phyloP scores from a whole-genome alignment of 2,888 invertebrate species.

The Macrosiphum euphorbiae region DNA sequence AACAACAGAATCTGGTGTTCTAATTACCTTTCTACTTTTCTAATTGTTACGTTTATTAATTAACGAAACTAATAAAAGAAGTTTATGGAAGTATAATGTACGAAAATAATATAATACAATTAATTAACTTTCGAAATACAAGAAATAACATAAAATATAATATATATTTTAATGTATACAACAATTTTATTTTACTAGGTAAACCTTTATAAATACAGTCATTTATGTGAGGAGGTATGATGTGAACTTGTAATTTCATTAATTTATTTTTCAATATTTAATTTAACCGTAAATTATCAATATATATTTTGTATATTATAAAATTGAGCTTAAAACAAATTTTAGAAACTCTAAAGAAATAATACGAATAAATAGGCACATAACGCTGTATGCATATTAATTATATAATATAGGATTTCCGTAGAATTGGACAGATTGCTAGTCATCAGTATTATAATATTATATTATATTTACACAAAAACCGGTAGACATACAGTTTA shows the following conservation, averaged over 20 bases:
- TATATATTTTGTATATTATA: neutral
- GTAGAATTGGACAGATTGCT: slow-evolving; percentile 24
- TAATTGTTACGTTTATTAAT: neutral
- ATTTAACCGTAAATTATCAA: neutral
- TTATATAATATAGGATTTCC: neutral
- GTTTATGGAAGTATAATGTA: neutral
- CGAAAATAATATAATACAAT: neutral
- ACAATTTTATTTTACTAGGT: neutral
- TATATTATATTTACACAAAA: neutral
- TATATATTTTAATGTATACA: neutral
- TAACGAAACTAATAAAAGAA: no score
- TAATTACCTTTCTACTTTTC: neutral
- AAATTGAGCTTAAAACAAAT: neutral
- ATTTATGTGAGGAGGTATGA: neutral
- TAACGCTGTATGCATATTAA: neutral
- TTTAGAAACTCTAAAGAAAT: neutral
- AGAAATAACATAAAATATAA: neutral
- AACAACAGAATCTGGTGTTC: neutral
- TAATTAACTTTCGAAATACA: neutral
- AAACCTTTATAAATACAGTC: neutral
- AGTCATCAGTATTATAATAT: neutral
- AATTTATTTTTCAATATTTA: neutral
- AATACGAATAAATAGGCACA: neutral
- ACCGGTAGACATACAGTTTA: neutral
- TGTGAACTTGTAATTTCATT: neutral